Evolutionary conservation across 2,797 vertebrate genomes (phyloP).

Genomic region (Poeciliopsis turneri): DNA sequence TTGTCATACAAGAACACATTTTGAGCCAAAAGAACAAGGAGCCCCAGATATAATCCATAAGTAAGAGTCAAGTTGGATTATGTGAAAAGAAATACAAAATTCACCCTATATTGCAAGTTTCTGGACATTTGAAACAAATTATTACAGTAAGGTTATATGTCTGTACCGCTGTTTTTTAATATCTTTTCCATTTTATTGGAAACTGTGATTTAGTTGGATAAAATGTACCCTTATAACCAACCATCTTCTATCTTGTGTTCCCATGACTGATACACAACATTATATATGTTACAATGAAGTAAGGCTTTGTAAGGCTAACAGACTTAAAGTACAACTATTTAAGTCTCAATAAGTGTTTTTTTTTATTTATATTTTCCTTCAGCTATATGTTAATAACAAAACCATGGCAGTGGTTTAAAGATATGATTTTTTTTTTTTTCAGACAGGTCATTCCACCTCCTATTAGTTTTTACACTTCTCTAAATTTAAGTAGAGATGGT

Average conservation of each 20-base stretch:
- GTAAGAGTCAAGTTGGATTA: conserved; percentile 7
- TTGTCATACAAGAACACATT: not conserved
- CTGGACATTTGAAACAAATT: conserved; percentile 2
- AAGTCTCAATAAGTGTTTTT: not conserved
- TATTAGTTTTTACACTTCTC: no score
- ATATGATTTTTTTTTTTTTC: no score
- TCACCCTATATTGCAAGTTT: not conserved
- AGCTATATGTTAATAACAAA: not conserved
- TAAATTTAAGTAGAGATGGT: no score
- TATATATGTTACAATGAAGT: not conserved
- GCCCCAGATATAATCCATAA: not conserved
- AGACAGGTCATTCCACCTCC: no score
- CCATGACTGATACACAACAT: not conserved
- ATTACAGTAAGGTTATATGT: not conserved
- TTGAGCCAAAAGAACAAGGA: conserved; percentile 5
- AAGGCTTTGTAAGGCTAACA: not conserved
- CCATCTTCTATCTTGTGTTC: not conserved
- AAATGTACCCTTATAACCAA: not conserved
- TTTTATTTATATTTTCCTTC: not conserved
- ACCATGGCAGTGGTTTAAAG: no score
- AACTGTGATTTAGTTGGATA: not conserved
- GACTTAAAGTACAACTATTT: not conserved
- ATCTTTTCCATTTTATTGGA: not conserved
- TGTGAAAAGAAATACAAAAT: not conserved
- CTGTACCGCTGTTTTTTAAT: not conserved